Evolutionary conservation across 2,797 vertebrate species (phyloP), one percentile per base, ranked within the genome.

Genomic region (Sus cebifrons): DNA sequence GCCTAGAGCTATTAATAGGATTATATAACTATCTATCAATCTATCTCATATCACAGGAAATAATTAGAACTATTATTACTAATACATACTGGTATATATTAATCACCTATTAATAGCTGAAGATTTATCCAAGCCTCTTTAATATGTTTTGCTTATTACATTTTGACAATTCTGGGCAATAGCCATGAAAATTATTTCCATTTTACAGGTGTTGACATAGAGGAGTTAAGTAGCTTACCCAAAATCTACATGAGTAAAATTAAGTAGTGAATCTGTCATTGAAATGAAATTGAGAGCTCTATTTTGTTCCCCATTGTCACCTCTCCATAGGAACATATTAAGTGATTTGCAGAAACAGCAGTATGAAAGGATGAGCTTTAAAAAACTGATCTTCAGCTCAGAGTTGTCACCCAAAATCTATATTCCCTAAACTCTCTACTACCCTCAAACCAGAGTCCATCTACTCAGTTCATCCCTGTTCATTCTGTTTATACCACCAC

Each of bases 101-200:
- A 73, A 95, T 77, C 52, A 94, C 12, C 1, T 79, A 29, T 58
- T 96, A 58, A 52, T 52, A 94, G 36, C 15, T 92, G 13, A 88
- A 40, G 6, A 23, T 67, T 75, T 87, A 49, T 92, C 2, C 1
- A 83, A 94, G 13, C 54, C 83, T 12, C 8, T 60, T 73, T 60
- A 71, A 44, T 2, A 74, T 71, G 21, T 0, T 62, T 86, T 92
- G 18, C 15, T 85, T 23, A 70, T 52, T 78, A 13, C 5, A 27
- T 62, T 65, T n/a, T 77, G 32, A 60, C 23, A 93, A 56, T 58
- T 93, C 27, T 74, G 49, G 23, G 18, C 2, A 79, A n/a, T 68
- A 75, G n/a, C 10, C 54, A 2, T 77, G 12, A 84, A 49, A 93
- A 65, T 71, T 27, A 27, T n/a, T 49, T 23, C 44, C 23, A 77